phyloP scores from a whole-genome alignment of 1,140 invertebrate species.

The Sinonovacula constricta region DNA sequence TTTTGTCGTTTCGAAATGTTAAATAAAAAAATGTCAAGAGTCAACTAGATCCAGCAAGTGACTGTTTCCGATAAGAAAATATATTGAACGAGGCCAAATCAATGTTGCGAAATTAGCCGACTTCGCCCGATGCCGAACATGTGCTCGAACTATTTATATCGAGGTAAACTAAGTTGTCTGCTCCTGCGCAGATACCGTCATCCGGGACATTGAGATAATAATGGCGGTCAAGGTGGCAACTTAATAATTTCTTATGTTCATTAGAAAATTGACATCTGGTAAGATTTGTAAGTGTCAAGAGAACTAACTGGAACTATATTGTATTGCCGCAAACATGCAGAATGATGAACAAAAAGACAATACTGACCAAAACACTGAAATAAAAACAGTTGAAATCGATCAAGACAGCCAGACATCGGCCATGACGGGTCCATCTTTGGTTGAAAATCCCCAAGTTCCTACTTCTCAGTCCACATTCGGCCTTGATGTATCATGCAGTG shows the following conservation, averaged over 20 bases:
- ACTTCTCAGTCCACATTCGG: constrained; percentile 88
- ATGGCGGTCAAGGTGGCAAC: constrained; percentile 78
- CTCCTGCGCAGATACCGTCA: constrained; percentile 71
- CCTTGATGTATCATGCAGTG: constrained; percentile 93
- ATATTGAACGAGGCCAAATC: too few relatives aligned
- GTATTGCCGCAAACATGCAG: constrained; percentile 85
- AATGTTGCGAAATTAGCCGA: too few relatives aligned
- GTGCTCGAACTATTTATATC: too few relatives aligned
- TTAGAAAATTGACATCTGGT: constrained; percentile 17
- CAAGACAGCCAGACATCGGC: constrained; percentile 67
- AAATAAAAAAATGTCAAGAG: too few relatives aligned
- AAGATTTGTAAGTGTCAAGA: constrained; percentile 2
- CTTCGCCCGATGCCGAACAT: too few relatives aligned
- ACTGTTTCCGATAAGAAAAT: too few relatives aligned
- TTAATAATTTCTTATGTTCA: constrained; percentile 55
- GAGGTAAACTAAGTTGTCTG: too few relatives aligned
- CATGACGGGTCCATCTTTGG: constrained; percentile 63
- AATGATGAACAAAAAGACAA: constrained; percentile 88
- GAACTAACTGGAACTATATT: constrained; percentile 12
- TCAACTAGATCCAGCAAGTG: too few relatives aligned
- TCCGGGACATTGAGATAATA: constrained; percentile 75
- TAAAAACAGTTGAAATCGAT: constrained; percentile 74
- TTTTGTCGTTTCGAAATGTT: too few relatives aligned
- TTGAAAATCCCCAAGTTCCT: constrained; percentile 83
- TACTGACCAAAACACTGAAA: constrained; percentile 85